Evolutionary conservation across 2,113 vertebrate genomes (phyloP).

Genomic region (Rhinolophus ferrumequinum): DNA sequence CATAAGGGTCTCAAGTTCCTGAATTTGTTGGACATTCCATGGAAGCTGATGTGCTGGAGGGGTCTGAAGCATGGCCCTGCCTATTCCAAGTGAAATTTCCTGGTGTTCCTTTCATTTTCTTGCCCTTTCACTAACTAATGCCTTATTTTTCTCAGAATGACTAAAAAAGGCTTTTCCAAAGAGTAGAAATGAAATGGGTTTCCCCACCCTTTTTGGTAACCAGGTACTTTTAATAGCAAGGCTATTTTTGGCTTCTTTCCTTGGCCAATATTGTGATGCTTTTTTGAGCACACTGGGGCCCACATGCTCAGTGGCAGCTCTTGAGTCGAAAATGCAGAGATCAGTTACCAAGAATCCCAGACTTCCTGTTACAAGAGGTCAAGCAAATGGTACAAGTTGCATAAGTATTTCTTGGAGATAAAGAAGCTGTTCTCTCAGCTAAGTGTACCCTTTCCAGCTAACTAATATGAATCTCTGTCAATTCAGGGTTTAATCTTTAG

Average conservation of each 20-base stretch:
- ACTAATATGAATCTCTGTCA: not conserved
- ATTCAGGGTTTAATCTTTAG: not conserved
- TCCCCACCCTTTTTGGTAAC: not conserved
- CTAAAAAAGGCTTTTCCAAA: not conserved
- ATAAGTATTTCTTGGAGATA: not conserved
- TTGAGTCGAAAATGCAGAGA: not conserved
- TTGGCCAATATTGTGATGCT: not conserved
- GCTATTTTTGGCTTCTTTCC: conserved; percentile 20
- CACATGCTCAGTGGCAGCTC: not conserved
- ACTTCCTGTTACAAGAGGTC: not conserved
- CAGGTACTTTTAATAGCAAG: conserved; percentile 25
- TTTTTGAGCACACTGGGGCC: not conserved
- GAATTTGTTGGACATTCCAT: not conserved
- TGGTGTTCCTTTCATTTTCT: not conserved
- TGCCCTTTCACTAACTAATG: not conserved
- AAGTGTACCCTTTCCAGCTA: not conserved
- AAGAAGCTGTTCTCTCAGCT: not conserved
- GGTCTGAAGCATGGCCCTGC: not conserved
- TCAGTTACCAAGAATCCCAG: not conserved
- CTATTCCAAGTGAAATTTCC: not conserved
- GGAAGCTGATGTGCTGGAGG: not conserved
- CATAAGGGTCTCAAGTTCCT: not conserved
- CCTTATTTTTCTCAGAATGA: not conserved
- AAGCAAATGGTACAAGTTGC: not conserved
- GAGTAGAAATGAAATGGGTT: not conserved